Base-by-base conservation (phyloP, 2,888 invertebrate species). In the Meganola albula region DNA sequence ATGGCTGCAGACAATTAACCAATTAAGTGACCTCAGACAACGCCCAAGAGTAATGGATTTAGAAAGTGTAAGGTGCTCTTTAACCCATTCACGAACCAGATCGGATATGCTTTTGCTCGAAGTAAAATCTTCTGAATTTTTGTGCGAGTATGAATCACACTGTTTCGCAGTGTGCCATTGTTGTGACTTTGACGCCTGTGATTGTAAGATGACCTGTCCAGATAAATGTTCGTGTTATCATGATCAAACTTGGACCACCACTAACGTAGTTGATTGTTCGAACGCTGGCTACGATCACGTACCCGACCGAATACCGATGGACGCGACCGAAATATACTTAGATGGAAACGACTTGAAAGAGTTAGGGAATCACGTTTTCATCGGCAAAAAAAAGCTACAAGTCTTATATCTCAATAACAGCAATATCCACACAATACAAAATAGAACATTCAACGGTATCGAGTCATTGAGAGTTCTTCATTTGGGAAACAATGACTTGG, bases 161-260 rank as follows among this genome's bases (percentile, higher is more conserved):
- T 95, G 95, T 83, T 94, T 94, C 77, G 90, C 93, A 34, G 79
- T 93, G 44, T 95, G 96, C 75, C 93, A 94, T 77, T 96, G 95
- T 82, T 96, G 95, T 83, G 94, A 94, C 70, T 95, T 93, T 86
- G 94, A 94, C 74, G 93, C 93, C 44, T 96, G 95, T 82, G 95
- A 96, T 83, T 95, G 95, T 78, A 93, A 94, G 88, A 95, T 94
- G 92, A 93, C 93, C 56, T 96, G 95, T 74, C 95, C 95, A 48
- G 90, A 90, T 72, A 92, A 91, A 72, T 96, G 95, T 77, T 91
- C 91, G 50, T 96, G 95, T 73, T 95, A 91, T 87, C 93, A 94
- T 84, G 95, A 95, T 85, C 91, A 92, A 75, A 91, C 92, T 56
- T 95, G 94, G 93, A 90, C 90, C 56, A 91, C 92, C 65, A 66